Base-by-base conservation (phyloP, 1,140 invertebrate genomes). In the Ruditapes philippinarum region DNA sequence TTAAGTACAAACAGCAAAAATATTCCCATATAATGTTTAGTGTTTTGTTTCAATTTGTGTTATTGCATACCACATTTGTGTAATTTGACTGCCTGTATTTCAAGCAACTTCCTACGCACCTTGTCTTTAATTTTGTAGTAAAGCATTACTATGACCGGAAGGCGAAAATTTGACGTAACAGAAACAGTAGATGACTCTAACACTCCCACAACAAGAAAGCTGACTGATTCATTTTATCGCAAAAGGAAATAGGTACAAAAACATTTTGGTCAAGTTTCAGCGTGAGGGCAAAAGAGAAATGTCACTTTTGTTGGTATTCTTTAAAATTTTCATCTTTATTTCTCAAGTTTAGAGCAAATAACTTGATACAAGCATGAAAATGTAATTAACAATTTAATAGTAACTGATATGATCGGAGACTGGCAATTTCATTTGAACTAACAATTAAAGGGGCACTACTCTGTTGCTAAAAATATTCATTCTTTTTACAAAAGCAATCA, bases 91-190 rank as follows among this genome's bases (percentile, higher is more conserved):
- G 14, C n/a, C 36, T 51, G 12, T 57, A 51, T 14, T 2, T 33
- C 14, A 3, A 14, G 12, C 17, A 57, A 28, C 45, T 78, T 78
- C 74, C 74, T 49, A 78, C 74, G 74, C 74, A 78, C 45, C 42
- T n/a, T 19, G 25, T 11, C 42, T 57, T 78, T 28, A 33, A 78
- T 78, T 14, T 49, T 51, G 3, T 36, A 78, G 0, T 33, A 78
- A 54, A 22, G 17, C 45, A 22, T 31, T 78, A 31, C 28, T 57
- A 78, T 57, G 74, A 54, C 74, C 74, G 45, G 74, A 78, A 76
- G 45, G 28, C 31, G 25, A 36, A 19, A 17, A 78, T 57, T 0
- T 49, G 25, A 74, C 40, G 25, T 28, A 49, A 74, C 40, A 74
- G 70, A 74, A 74, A 49, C 49, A 49, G 40, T 31, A 74, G 45